phyloP scores from a whole-genome alignment of 2,888 invertebrate genomes.

The Drosophila heteroneura region DNA sequence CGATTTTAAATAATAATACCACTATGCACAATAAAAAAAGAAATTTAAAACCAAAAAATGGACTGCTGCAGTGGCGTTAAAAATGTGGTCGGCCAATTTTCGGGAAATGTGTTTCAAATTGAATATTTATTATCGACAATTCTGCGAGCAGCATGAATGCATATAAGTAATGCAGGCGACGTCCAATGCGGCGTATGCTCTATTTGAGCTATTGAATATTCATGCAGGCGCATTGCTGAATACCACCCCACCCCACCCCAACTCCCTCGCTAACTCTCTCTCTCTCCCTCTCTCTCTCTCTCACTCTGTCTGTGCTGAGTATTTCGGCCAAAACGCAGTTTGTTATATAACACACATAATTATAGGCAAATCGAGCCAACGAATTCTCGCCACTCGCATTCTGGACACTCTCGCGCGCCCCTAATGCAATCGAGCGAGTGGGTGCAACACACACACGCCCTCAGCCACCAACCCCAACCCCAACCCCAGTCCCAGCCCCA shows the following conservation, averaged over 20 bases:
- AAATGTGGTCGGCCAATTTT: constrained; percentile 21
- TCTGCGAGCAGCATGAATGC: constrained; percentile 53
- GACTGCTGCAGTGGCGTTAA: constrained; percentile 17
- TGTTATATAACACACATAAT: constrained; percentile 82
- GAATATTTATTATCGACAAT: constrained; percentile 79
- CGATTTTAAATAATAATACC: constrained; percentile 34
- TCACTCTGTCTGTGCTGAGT: constrained; percentile 22
- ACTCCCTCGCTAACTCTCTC: background rate
- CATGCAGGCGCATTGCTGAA: constrained; percentile 64
- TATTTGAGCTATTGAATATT: constrained; percentile 80
- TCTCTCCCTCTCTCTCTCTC: background rate
- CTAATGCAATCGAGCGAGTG: constrained; percentile 57
- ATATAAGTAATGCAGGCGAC: constrained; percentile 51
- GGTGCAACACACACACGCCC: background rate
- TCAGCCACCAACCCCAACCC: background rate
- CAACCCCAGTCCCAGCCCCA: background rate
- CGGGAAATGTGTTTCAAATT: constrained; percentile 49
- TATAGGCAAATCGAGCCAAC: constrained; percentile 81
- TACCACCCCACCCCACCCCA: constrained; percentile 1
- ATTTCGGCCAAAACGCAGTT: constrained; percentile 76
- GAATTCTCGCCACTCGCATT: constrained; percentile 76
- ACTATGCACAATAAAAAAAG: constrained; percentile 2
- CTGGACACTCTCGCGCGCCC: constrained; percentile 43
- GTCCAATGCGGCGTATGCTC: constrained; percentile 75
- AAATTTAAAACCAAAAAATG: background rate